Evolutionary conservation across 2,113 vertebrate genomes (phyloP).

Genomic region (Albula glossodonta): DNA sequence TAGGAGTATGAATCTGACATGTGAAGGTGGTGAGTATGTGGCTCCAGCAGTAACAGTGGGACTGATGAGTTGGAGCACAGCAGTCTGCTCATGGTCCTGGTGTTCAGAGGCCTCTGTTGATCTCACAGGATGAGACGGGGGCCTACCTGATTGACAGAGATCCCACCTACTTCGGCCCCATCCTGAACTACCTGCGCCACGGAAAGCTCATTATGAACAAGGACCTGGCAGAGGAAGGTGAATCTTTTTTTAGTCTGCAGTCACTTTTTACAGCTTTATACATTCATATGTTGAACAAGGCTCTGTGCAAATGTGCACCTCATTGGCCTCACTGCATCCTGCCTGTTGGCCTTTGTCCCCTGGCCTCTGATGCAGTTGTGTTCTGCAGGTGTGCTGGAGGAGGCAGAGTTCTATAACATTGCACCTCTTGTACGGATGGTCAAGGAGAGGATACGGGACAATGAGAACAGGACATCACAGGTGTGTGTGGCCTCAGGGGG

Average conservation of each 20-base stretch:
- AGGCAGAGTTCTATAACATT: conserved; percentile 98
- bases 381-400: conserved; percentile 87
- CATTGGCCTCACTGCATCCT: neutral
- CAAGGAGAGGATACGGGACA: conserved; percentile 96
- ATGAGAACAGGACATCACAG: conserved; percentile 97
- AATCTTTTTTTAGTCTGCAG: conserved; percentile 34
- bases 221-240: conserved; percentile 96
- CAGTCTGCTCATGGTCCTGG: neutral
- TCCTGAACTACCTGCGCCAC: conserved; percentile 97
- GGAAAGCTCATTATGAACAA: conserved; percentile 98
- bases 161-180: conserved; percentile 96
- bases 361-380: neutral
- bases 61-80: neutral
- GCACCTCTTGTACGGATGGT: conserved; percentile 91
- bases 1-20: too few relatives aligned
- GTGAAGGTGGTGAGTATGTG: too few relatives aligned
- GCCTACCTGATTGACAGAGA: conserved; percentile 98
- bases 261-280: too few relatives aligned
- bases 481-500: conserved; percentile 56
- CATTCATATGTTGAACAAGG: too few relatives aligned
- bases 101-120: conserved; percentile 14
- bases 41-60: neutral
- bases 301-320: too few relatives aligned
- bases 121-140: conserved; percentile 87
- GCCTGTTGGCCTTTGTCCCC: neutral